Evolutionary conservation across 1,140 invertebrate genomes (phyloP).

Genomic region (Habropoda laboriosa): DNA sequence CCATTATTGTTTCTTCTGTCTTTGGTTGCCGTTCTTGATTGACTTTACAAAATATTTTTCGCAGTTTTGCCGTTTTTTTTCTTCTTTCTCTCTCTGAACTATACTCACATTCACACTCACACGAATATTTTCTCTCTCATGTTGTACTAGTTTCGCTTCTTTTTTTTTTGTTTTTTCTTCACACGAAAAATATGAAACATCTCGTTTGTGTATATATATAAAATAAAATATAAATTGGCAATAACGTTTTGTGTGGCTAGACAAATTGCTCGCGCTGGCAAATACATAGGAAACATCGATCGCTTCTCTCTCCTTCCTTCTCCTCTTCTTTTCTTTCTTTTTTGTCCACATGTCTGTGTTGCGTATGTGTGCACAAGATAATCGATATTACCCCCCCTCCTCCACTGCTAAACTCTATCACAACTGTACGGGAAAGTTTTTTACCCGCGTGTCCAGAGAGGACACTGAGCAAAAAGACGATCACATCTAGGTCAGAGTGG

Average conservation of each 20-base stretch:
- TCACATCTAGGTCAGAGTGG: too few species aligned
- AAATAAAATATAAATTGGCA: slow-evolving; percentile 77
- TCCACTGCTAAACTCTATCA: slow-evolving; percentile 18
- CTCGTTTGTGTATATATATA: too few species aligned
- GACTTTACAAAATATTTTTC: slow-evolving; percentile 47
- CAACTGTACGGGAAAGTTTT: slow-evolving; percentile 31
- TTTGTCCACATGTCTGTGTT: background rate
- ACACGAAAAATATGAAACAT: slow-evolving; percentile 72
- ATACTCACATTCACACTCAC: slow-evolving; percentile 7
- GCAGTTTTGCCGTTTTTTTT: slow-evolving; percentile 3
- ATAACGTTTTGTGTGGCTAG: slow-evolving; percentile 66
- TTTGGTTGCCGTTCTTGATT: too few species aligned
- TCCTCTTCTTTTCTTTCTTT: background rate
- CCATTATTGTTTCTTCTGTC: too few species aligned
- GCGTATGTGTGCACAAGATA: slow-evolving; percentile 13
- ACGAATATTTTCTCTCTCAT: too few species aligned
- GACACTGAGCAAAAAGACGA: background rate
- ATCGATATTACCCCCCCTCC: slow-evolving; percentile 35
- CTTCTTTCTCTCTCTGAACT: background rate
- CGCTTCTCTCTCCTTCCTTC: slow-evolving; percentile 54
- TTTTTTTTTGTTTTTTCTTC: too few species aligned
- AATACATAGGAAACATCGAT: slow-evolving; percentile 70
- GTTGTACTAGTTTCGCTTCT: too few species aligned
- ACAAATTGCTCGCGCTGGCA: slow-evolving; percentile 63
- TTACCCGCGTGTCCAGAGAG: background rate